Conservation (phyloP, 1,140 invertebrate species). For the Saccostrea glomerata region DNA sequence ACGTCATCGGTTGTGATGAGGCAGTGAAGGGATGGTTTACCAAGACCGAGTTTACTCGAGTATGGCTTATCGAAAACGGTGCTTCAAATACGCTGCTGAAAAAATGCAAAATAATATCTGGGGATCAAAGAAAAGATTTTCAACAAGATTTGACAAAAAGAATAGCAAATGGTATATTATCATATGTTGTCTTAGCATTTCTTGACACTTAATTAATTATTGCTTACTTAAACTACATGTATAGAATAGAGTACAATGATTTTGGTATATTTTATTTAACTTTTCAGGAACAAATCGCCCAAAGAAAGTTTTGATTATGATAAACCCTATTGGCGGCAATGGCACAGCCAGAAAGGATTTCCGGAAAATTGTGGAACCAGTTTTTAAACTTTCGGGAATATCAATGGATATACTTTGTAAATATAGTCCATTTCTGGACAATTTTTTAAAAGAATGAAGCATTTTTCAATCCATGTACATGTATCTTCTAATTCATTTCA, state of each 20-base stretch:
- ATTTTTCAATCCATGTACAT: neutral
- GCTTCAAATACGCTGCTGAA: neutral
- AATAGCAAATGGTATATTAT: neutral
- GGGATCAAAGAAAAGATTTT: constrained; percentile 22
- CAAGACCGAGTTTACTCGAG: neutral
- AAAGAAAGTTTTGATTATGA: constrained; percentile 55
- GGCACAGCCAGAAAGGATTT: constrained; percentile 52
- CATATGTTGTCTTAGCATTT: neutral
- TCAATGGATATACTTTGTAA: constrained; percentile 55
- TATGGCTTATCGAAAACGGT: neutral
- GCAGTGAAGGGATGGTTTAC: neutral
- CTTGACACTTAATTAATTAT: neutral
- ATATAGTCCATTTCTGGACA: neutral
- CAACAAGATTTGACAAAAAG: neutral
- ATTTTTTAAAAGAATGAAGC: neutral
- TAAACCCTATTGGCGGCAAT: constrained; percentile 63
- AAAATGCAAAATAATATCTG: constrained; percentile 3
- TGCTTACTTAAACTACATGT: neutral
- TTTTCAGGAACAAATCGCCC: constrained; percentile 53
- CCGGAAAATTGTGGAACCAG: constrained; percentile 56
- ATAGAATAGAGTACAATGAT: neutral
- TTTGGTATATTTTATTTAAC: neutral
- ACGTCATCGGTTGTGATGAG: constrained; percentile 34
- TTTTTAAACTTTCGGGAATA: constrained; percentile 60
- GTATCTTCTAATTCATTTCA: constrained; percentile 34